These are phyloP conservation scores for Takifugu ocellatus DNA, from an alignment of 2,797 vertebrate species.

Conservation along the genomic window DNA sequence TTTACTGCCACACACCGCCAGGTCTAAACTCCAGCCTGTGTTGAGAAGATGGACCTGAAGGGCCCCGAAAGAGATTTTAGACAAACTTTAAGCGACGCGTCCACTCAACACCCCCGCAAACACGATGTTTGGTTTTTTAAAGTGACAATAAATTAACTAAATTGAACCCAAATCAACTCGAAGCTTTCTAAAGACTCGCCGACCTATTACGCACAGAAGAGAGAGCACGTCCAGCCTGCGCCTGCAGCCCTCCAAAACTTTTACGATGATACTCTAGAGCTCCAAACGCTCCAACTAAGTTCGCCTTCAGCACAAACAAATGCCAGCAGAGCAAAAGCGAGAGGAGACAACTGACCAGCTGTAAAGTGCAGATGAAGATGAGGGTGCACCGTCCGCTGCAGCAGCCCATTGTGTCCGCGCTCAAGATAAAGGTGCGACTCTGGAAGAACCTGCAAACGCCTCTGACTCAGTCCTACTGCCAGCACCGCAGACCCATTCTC, in stretches of 20 bases:
- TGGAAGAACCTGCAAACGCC: slow-evolving; percentile 23
- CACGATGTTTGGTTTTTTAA: too few relatives aligned
- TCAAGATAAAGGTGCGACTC: slow-evolving; percentile 34
- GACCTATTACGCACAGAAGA: too few relatives aligned
- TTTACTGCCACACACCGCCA: slow-evolving; percentile 60
- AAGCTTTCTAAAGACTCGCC: too few relatives aligned
- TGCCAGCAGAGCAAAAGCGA: neutral
- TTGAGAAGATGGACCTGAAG: slow-evolving; percentile 15
- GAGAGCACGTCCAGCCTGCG: too few relatives aligned
- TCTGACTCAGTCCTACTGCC: slow-evolving; percentile 47
- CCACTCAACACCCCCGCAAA: too few relatives aligned
- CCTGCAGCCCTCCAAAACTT: too few relatives aligned
- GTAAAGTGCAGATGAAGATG: slow-evolving; percentile 86
- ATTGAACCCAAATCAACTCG: too few relatives aligned
- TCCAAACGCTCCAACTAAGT: too few relatives aligned
- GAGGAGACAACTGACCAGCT: slow-evolving; percentile 80
- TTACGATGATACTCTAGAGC: too few relatives aligned
- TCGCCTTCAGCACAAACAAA: neutral
- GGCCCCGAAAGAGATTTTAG: too few relatives aligned
- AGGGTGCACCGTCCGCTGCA: slow-evolving; percentile 87
- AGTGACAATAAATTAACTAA: too few relatives aligned
- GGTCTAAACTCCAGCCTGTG: slow-evolving; percentile 27
- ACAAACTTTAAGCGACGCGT: too few relatives aligned
- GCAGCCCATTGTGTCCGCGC: slow-evolving; percentile 81
- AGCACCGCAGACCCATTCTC: slow-evolving; percentile 54